A percentile compares a stretch with the other conserved stretches of the same genome.
Conservation (phyloP, 2,888 invertebrate genomes). For the Diarsia dahlii region DNA sequence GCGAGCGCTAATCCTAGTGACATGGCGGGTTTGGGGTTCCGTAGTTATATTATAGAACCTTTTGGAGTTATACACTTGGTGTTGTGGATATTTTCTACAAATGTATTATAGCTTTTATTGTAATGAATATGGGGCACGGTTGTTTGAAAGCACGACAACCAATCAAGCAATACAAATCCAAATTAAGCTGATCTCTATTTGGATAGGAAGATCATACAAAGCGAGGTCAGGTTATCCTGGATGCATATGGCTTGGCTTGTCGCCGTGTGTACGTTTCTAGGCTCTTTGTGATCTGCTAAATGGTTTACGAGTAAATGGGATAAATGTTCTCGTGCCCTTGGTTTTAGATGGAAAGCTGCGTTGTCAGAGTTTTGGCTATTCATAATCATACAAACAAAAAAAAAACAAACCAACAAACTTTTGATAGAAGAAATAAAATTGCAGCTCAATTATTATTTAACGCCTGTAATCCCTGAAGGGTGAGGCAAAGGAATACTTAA, state of each 20-base stretch:
- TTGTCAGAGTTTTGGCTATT: not conserved
- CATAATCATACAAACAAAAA: not conserved
- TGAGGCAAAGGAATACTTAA: not conserved
- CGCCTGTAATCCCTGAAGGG: too few relatives aligned
- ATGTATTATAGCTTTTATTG: conserved; percentile 56
- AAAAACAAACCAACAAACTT: not conserved
- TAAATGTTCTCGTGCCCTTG: not conserved
- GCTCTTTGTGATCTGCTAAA: conserved; percentile 42
- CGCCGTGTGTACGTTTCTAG: not conserved
- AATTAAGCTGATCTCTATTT: too few relatives aligned
- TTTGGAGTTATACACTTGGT: conserved; percentile 54
- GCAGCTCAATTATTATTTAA: too few relatives aligned
- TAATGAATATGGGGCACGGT: conserved; percentile 55
- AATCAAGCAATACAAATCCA: too few relatives aligned
- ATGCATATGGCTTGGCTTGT: too few relatives aligned
- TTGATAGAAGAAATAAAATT: too few relatives aligned
- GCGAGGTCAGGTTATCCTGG: too few relatives aligned
- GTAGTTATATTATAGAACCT: conserved; percentile 41
- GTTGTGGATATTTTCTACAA: conserved; percentile 45
- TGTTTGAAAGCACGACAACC: not conserved
- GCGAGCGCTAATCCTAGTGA: conserved; percentile 87
- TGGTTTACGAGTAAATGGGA: conserved; percentile 21
- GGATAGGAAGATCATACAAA: too few relatives aligned
- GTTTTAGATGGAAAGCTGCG: not conserved
- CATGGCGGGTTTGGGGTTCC: conserved; percentile 84